Percentiles rank a stretch among this genome's conserved stretches.
These are phyloP conservation scores for Lycia hirtaria DNA, from an alignment of 2,888 invertebrate species.

Conservation along the genomic window DNA sequence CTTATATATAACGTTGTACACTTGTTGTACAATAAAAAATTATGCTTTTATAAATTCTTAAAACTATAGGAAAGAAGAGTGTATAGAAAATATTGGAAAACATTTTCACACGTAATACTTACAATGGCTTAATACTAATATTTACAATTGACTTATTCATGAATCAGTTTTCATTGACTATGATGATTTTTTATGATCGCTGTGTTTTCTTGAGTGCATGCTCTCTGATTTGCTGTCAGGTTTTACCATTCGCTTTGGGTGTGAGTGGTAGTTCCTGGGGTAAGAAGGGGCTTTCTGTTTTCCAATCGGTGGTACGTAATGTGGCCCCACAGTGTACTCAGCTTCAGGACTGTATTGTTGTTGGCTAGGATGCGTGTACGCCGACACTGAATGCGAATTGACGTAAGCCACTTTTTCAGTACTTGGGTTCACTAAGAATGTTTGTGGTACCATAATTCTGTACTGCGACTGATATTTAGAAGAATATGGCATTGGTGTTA, in stretches of 20 bases:
- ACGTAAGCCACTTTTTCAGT: constrained; percentile 75
- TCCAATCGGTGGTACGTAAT: constrained; percentile 60
- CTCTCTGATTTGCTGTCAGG: constrained; percentile 57
- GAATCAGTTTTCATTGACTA: constrained; percentile 9
- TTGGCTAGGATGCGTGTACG: constrained; percentile 52
- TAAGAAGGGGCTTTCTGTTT: constrained; percentile 65
- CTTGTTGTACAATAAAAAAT: neutral
- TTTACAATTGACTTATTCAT: constrained; percentile 49
- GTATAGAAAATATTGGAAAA: constrained; percentile 10
- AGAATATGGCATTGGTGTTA: constrained; percentile 71
- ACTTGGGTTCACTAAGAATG: constrained; percentile 61
- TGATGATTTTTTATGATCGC: constrained; percentile 51
- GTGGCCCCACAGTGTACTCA: constrained; percentile 62
- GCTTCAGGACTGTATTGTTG: constrained; percentile 63
- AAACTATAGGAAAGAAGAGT: constrained; percentile 11
- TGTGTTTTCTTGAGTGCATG: constrained; percentile 52
- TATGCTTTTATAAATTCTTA: neutral
- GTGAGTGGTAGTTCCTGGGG: constrained; percentile 73
- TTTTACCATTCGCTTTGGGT: constrained; percentile 72
- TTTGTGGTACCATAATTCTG: constrained; percentile 78
- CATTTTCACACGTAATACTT: constrained; percentile 32
- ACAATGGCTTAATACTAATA: constrained; percentile 49
- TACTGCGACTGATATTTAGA: constrained; percentile 73
- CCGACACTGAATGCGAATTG: constrained; percentile 68
- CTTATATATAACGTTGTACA: too few species aligned